Evolutionary conservation across 2,888 invertebrate genomes (phyloP), one percentile per base, ranked within the genome.

Genomic region (Boloria selene): DNA sequence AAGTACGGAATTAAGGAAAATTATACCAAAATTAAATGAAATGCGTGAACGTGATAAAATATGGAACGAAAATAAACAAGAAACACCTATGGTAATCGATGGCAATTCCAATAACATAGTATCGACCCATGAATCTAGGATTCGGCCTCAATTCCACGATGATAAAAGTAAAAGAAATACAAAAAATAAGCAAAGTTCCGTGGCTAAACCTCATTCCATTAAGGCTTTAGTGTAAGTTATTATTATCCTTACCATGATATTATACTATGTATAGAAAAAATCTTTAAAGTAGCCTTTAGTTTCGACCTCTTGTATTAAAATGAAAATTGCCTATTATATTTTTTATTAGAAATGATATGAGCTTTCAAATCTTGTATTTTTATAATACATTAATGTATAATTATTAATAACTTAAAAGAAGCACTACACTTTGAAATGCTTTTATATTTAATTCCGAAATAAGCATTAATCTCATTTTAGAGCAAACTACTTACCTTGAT

Each of bases 21-120:
- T 92, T 63, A 92, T 92, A 74, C 91, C 91, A 49, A 91, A 90
- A 78, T 77, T 92, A 74, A 90, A 92, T 76, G 90, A 91, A 84
- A 90, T 91, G 87, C 84, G 88, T 44, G 89, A 91, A 73, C 81
- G 84, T 55, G 91, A 90, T 73, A 82, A 83, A 70, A 58, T 90
- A 70, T 91, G 90, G 88, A 77, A 80, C 18, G 81, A 82, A 70
- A 82, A 78, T 70, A 82, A 80, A 73, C 81, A 76, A 70, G 79
- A 84, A 54, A 72, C 73, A 17, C 68, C 78, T 51, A 64, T 81
- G 55, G 65, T 76, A 44, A 90, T 78, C 61, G 91, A 91, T 78
- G 82, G 81, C 47, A 92, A 92, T 76, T 89, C 80, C 49, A 92
- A 91, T 78, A 86, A 87, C 76, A 81, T 91, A 74, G 10, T 71